Conservation (phyloP, 2,113 vertebrate genomes). For the Pedionomus torquatus region DNA sequence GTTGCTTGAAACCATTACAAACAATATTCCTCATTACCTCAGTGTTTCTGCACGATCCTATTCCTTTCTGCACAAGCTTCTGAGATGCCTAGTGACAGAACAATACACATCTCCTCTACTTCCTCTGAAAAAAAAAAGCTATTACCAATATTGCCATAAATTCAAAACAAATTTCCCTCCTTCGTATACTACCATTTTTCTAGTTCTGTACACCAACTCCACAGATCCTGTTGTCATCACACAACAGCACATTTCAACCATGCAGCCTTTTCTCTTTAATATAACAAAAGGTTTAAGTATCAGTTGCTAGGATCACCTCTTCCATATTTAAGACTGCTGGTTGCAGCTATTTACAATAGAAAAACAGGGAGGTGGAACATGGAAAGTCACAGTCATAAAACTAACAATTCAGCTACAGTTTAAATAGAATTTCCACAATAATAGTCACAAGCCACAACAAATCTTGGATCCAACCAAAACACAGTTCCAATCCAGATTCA, state of each 20-base stretch:
- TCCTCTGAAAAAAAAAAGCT: not conserved
- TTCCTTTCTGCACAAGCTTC: not conserved
- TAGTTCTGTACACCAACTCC: not conserved
- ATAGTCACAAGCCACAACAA: not conserved
- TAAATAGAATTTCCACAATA: not conserved
- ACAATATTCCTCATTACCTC: not conserved
- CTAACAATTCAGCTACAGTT: not conserved
- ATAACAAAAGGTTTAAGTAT: not conserved
- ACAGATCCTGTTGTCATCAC: not conserved
- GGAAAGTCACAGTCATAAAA: not conserved
- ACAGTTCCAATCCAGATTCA: not conserved
- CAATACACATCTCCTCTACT: not conserved
- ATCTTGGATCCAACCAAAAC: not conserved
- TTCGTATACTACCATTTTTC: not conserved
- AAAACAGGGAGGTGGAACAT: not conserved
- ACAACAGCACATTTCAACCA: not conserved
- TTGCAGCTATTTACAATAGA: not conserved
- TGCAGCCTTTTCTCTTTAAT: not conserved
- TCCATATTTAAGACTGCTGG: not conserved
- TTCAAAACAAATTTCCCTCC: not conserved
- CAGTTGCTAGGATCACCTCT: not conserved
- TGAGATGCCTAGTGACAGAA: not conserved
- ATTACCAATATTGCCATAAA: not conserved
- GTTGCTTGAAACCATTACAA: not conserved
- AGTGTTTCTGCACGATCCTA: not conserved